Base-by-base conservation (phyloP, 2,113 vertebrate species). In the Holacanthus passer region DNA sequence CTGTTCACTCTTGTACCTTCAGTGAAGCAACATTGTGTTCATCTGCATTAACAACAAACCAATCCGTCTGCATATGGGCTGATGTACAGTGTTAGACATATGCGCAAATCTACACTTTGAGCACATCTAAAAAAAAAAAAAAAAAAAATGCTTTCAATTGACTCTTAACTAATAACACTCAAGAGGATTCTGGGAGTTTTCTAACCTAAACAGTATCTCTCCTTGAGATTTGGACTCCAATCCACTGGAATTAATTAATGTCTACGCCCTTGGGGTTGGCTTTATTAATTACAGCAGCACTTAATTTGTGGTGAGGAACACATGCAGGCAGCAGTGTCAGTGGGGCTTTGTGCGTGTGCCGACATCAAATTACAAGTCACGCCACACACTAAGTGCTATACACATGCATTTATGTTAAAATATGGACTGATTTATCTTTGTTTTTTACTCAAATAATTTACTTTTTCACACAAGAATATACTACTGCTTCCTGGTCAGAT, bases 221-320 rank as follows among this genome's bases (percentile, higher is more conserved):
- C 66, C 77, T 79, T 89, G 74, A 86, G 84, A 90, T 88, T 85
- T 89, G 76, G 63, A 84, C 82, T 81, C 73, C 83, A 84, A 88
- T 91, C 84, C 82, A 85, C 73, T 87, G 79, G 89, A 91, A 92
- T 91, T 92, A 94, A 93, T 95, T 92, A 91, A 86, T 79, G 87
- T 89, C 87, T 92, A 12, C 82, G 79, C 89, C 92, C 89, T 86
- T 77, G 86, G 89, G 92, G 87, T 85, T 77, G 73, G 71, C 85
- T 88, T 93, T 91, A 94, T 95, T 94, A 94, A 95, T 92, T 93
- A 95, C 89, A 92, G 90, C 87, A 88, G 80, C 80, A 78, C 76
- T 88, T 94, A 67, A 94, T 91, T 83, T 91, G 87, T 88, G 70
- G 82, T 79, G 86, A 86, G 86, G 91, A 88, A 83, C 79, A 82